Base-by-base conservation (phyloP, 2,113 vertebrate genomes). In the Halcyon senegalensis region DNA sequence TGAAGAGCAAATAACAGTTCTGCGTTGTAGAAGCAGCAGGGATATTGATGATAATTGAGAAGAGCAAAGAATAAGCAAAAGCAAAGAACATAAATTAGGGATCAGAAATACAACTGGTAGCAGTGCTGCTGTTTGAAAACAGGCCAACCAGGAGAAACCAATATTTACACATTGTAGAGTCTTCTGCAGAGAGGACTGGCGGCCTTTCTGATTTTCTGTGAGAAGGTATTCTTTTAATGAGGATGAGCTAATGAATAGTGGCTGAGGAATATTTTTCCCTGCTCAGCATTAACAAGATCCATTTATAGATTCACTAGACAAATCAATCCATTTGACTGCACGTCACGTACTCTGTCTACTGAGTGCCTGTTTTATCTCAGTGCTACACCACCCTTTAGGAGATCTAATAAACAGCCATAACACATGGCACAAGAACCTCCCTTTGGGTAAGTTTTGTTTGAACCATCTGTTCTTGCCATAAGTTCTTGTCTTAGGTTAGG, bases 291-390 rank as follows among this genome's bases (percentile, higher is more conserved):
- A 97, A 95, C 91, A 95, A 97, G 94, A 92, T 96, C 56, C 95
- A 94, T 97, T 97, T 97, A 98, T 98, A 98, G 94, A 97, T 97
- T 97, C 90, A 12, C 96, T 91, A 93, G 87, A 95, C 95, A 98
- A 98, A 98, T 98, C 95, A 98, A 94, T 97, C 96, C 84, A 96
- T 98, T 98, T 97, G 96, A 96, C 94, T 98, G 96, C 98, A 96
- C 56, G 16, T 98, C 98, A 98, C 97, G 97, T 93, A 90, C 41
- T 84, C 91, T 83, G 83, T 94, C 93, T 97, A 96, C 93, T 56
- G 95, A 96, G 96, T 92, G 94, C 92, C 94, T 93, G 86, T 92
- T 97, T 96, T 95, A 97, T 97, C 97, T 96, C 43, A 24, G 59
- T 95, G 90, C 94, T 88, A 23, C 13, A 58, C 86, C 80, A 75